Evolutionary conservation across 2,113 vertebrate genomes (phyloP), one percentile per base, ranked within the genome.

Genomic region (Limnothrissa miodon): DNA sequence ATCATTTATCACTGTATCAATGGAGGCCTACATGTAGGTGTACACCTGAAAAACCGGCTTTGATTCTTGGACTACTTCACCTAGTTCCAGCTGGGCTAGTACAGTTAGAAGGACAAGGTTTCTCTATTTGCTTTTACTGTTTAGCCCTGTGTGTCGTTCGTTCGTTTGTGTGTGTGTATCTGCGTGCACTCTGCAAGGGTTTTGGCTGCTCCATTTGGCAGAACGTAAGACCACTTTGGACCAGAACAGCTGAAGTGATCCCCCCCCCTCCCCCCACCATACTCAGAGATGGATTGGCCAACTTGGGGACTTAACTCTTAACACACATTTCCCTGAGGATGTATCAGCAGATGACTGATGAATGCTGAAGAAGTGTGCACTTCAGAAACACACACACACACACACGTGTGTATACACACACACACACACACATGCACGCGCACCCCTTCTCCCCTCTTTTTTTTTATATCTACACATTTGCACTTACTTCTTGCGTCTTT

Each of bases 301-400:
- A 74, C 66, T 29, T 33, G 19, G 66, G 29, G 66, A 15, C 25
- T 36, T 13, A 74, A 19, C 29, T 74, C 29, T 15, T 74, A 36
- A 13, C 66, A 74, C 66, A 33, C 29, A 74, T 15, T 36, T 36
- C 13, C 66, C 25, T 17, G 33, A 29, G 15, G 25, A 74, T 10
- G 29, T 15, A 74, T 36, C 59, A 62, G 25, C 25, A 62, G 59
- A 62, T 62, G 59, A 62, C 59, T 8, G 56, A 9, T 62, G 25
- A 29, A 56, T 56, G 23, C 51, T 23, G 21, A 6, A 56, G 21
- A 23, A 5, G 2, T 56, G 51, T 56, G 51, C 21, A 23, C 51
- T 56, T 56, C 29, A 25, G 29, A n/a, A 62, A 74, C 66, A 74
- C 66, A 74, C 66, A 66, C 66, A 74, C 62, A 70, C 62, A 70